phyloP scores from a whole-genome alignment of 2,113 vertebrate species.

The Zosterops pallidus region DNA sequence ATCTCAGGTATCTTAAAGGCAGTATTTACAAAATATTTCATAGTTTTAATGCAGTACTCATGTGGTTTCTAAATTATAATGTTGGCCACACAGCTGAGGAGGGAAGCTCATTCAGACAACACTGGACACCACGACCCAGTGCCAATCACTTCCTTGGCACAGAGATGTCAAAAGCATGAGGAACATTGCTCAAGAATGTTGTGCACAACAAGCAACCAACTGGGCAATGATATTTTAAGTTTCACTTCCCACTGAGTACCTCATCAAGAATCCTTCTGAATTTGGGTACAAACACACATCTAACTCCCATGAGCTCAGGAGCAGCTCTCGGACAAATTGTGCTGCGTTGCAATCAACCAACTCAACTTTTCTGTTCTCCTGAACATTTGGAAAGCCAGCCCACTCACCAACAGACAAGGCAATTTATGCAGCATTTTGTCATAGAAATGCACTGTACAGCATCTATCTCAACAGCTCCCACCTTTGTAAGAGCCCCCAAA shows the following conservation, averaged over 20 bases:
- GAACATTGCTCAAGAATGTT: not conserved
- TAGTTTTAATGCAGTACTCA: not conserved
- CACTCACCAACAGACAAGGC: not conserved
- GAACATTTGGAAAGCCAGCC: not conserved
- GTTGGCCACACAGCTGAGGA: not conserved
- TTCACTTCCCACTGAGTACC: not conserved
- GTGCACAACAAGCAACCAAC: not conserved
- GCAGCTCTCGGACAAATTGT: not conserved
- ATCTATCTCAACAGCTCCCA: not conserved
- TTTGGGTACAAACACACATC: not conserved
- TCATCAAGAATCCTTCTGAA: not conserved
- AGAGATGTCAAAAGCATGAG: not conserved
- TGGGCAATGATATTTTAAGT: not conserved
- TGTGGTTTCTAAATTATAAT: not conserved
- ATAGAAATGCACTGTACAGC: not conserved
- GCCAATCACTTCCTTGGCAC: not conserved
- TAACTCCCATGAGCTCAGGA: not conserved
- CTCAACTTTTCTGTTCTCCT: not conserved
- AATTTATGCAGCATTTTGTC: not conserved
- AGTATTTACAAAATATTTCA: not conserved
- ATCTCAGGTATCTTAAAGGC: not conserved
- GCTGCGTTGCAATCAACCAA: not conserved
- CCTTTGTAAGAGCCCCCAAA: not conserved
- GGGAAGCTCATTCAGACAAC: not conserved
- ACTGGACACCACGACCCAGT: not conserved